phyloP scores from a whole-genome alignment of 2,113 vertebrate species.

The Sinocyclocheilus grahami region DNA sequence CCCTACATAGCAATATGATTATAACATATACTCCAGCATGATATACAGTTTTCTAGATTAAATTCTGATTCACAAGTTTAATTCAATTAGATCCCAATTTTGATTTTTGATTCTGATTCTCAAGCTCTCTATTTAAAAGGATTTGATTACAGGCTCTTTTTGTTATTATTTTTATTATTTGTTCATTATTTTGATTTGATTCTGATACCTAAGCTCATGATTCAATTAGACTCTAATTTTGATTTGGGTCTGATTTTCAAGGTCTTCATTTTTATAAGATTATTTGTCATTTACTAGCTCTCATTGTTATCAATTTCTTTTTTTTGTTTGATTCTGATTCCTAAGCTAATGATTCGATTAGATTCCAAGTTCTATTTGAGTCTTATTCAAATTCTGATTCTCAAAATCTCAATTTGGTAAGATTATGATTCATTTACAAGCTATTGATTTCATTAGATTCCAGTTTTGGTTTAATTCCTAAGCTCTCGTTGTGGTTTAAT shows the following conservation, averaged over 20 bases:
- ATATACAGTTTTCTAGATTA: not conserved
- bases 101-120: not conserved
- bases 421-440: not conserved
- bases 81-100: not conserved
- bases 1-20: not conserved
- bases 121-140: not conserved
- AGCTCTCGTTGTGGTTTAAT: not conserved
- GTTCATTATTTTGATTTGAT: not conserved
- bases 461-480: not conserved
- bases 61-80: not conserved
- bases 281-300: not conserved
- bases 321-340: not conserved
- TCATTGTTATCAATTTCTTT: not conserved
- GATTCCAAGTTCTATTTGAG: no score
- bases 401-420: not conserved
- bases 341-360: no score
- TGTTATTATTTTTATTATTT: no score
- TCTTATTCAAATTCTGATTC: not conserved
- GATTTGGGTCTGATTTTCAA: not conserved
- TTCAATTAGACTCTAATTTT: not conserved
- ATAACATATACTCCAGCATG: not conserved
- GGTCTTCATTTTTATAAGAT: not conserved
- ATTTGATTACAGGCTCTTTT: not conserved
- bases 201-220: not conserved
- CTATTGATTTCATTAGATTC: not conserved